These are phyloP conservation scores for Oeneis ivallda DNA, from an alignment of 2,888 invertebrate genomes.

Conservation along the genomic window DNA sequence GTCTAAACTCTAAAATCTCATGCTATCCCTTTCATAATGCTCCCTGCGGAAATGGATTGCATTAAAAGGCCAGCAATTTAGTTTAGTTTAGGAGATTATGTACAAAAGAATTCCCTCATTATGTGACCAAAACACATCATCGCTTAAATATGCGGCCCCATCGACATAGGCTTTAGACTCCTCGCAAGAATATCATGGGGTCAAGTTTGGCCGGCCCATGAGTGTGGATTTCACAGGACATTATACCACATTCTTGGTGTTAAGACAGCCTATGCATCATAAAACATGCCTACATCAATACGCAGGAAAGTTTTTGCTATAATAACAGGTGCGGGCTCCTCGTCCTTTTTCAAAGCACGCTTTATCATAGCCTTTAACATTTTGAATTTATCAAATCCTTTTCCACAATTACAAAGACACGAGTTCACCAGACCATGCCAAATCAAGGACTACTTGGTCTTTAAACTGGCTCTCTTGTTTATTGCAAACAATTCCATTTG, in stretches of 20 bases:
- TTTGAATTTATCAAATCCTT: constrained; percentile 40
- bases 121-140: no score
- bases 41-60: no score
- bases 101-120: no score
- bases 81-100: no score
- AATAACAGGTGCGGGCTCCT: constrained; percentile 53
- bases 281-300: constrained; percentile 61
- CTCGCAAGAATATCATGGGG: no score
- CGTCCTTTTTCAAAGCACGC: constrained; percentile 63
- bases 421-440: constrained; percentile 64
- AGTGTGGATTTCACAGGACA: background rate
- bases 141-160: no score
- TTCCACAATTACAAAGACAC: constrained; percentile 39
- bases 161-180: no score
- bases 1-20: no score
- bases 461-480: constrained; percentile 60
- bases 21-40: no score
- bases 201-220: no score
- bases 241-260: background rate
- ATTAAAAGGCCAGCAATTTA: no score
- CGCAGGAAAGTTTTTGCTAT: constrained; percentile 62
- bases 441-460: constrained; percentile 64
- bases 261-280: background rate
- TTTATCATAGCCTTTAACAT: constrained; percentile 76
- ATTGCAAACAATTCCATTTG: constrained; percentile 71